Conservation (phyloP, 2,797 vertebrate genomes). For the Sebastes diploproa region DNA sequence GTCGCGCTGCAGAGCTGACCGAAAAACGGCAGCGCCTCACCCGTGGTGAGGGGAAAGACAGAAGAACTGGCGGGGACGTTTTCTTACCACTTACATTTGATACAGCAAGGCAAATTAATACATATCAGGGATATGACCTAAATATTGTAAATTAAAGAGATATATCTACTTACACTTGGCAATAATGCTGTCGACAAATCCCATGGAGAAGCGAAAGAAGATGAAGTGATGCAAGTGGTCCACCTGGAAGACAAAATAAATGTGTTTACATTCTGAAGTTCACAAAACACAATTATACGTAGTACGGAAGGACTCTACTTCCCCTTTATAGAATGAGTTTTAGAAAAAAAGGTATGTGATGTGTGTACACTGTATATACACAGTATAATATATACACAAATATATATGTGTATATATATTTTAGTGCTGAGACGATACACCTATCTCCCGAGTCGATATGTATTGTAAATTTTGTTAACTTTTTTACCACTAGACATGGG, state of each 20-base stretch:
- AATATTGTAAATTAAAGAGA: background rate
- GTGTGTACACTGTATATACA: too few species aligned
- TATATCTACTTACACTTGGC: constrained; percentile 91
- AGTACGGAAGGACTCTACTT: background rate
- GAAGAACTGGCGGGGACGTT: too few species aligned
- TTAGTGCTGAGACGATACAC: too few species aligned
- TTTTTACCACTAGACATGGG: too few species aligned
- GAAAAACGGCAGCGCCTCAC: too few species aligned
- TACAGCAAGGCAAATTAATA: background rate
- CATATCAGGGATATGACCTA: background rate
- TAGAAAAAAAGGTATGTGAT: background rate
- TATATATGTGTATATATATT: too few species aligned
- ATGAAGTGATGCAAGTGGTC: constrained; percentile 97
- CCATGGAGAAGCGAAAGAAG: constrained; percentile 98
- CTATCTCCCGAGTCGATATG: too few species aligned
- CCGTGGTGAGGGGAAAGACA: too few species aligned
- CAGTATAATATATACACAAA: too few species aligned
- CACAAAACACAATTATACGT: background rate
- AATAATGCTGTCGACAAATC: constrained; percentile 94
- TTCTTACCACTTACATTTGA: background rate
- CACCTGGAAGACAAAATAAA: constrained; percentile 80
- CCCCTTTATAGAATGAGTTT: background rate
- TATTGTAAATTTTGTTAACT: too few species aligned
- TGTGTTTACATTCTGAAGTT: background rate
- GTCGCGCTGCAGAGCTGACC: too few species aligned